A percentile compares a stretch with the other conserved stretches of the same genome.
These are phyloP conservation scores for Cheilosia variabilis DNA, from an alignment of 2,888 invertebrate genomes.

Conservation along the genomic window DNA sequence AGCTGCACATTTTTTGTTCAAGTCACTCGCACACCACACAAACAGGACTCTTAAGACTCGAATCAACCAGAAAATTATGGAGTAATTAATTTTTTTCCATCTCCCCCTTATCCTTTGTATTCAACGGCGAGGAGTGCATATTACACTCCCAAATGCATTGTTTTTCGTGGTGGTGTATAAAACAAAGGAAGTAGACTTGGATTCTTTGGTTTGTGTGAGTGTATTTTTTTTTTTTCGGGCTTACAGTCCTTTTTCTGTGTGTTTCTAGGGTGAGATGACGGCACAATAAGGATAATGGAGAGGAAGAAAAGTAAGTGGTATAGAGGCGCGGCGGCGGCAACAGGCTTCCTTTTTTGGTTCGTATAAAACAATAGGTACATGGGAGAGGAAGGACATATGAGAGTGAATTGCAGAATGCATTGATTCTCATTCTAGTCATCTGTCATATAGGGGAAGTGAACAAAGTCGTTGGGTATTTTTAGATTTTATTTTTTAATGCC, in stretches of 20 bases:
- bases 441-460: constrained; percentile 49
- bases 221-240: constrained; percentile 18
- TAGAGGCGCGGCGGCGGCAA: constrained; percentile 47
- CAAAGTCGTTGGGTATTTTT: constrained; percentile 8
- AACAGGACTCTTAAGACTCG: constrained; percentile 80
- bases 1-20: constrained; percentile 49
- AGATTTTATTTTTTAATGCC: constrained; percentile 8
- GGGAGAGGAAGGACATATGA: constrained; percentile 37
- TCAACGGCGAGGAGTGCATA: constrained; percentile 35
- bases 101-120: constrained; percentile 52
- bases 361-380: constrained; percentile 26
- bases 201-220: constrained; percentile 28
- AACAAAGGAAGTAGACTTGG: constrained; percentile 67
- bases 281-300: constrained; percentile 65
- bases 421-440: constrained; percentile 60
- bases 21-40: constrained; percentile 77
- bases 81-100: constrained; percentile 81
- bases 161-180: constrained; percentile 49
- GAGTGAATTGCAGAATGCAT: constrained; percentile 62
- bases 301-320: constrained; percentile 58
- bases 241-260: constrained; percentile 11
- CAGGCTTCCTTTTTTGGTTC: constrained; percentile 46
- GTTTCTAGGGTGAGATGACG: constrained; percentile 25
- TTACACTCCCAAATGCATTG: constrained; percentile 69
- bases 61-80: constrained; percentile 82